A percentile compares a stretch with the other conserved stretches of the same genome.
phyloP scores from a whole-genome alignment of 2,113 vertebrate species.

The Ceyx margarethae region DNA sequence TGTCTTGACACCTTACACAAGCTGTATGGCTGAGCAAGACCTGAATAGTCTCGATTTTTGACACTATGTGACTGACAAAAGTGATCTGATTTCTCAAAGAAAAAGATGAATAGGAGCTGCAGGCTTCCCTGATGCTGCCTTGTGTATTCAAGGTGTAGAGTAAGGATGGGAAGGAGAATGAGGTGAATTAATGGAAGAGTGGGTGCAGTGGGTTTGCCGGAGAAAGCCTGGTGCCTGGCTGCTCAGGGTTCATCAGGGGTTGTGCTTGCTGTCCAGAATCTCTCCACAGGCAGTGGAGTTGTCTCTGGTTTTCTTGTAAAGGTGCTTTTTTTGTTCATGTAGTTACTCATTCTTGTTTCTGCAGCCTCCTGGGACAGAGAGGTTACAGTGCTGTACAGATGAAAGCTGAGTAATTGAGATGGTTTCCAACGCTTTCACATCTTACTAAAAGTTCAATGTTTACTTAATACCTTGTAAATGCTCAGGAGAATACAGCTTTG shows the following conservation, averaged over 20 bases:
- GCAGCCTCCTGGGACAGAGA: background rate
- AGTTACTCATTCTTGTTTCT: constrained; percentile 25
- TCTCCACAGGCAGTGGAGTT: background rate
- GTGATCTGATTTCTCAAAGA: background rate
- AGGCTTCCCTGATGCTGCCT: background rate
- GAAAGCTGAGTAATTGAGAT: constrained; percentile 27
- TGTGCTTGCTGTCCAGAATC: background rate
- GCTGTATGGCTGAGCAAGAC: background rate
- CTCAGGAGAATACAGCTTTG: background rate
- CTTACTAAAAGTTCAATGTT: constrained; percentile 25
- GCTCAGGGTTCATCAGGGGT: background rate
- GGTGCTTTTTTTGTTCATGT: background rate
- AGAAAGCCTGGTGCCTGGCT: background rate
- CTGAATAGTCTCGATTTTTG: background rate
- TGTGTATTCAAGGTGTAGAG: background rate
- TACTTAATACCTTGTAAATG: constrained; percentile 31
- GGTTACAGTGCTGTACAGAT: background rate
- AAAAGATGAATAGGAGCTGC: constrained; percentile 6
- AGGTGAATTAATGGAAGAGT: background rate
- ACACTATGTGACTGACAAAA: background rate
- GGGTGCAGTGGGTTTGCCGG: background rate
- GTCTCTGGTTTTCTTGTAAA: background rate
- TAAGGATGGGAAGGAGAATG: background rate
- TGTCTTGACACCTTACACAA: background rate
- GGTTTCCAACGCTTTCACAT: constrained; percentile 16